These are phyloP conservation scores for Condylura cristata DNA, from an alignment of 2,113 vertebrate genomes.

Conservation along the genomic window DNA sequence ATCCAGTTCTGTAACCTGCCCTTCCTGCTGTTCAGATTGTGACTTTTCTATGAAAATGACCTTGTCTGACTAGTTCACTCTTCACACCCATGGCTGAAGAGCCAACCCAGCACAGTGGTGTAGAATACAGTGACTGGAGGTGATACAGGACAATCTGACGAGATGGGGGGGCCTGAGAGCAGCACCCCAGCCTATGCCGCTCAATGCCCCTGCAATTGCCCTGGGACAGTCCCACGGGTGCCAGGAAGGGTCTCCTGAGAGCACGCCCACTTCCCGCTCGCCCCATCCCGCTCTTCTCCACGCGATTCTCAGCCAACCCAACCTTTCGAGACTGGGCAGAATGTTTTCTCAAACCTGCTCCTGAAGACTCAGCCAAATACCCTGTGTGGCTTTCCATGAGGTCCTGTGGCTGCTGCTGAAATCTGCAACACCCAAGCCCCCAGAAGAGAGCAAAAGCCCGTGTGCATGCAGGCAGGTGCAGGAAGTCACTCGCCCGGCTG, in stretches of 20 bases:
- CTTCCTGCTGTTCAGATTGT: background rate
- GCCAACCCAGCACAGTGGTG: no score
- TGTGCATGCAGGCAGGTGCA: background rate
- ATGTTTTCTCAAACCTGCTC: background rate
- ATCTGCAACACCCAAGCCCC: no score
- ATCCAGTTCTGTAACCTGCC: background rate
- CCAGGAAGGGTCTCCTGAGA: background rate
- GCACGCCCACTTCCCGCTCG: background rate
- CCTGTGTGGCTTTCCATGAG: background rate
- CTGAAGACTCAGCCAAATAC: background rate
- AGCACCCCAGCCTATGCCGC: background rate
- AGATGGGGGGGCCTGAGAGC: background rate
- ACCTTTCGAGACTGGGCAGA: no score
- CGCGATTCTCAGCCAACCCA: background rate
- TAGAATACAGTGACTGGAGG: background rate
- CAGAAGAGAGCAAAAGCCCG: no score
- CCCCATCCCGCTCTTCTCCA: no score
- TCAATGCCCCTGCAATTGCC: background rate
- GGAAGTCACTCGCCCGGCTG: background rate
- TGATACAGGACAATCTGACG: background rate
- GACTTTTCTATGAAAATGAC: background rate
- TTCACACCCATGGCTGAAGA: background rate
- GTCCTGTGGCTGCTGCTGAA: background rate
- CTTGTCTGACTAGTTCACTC: background rate
- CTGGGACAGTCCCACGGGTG: background rate